A percentile compares a stretch with the other conserved stretches of the same genome.
Conservation (phyloP, 2,797 vertebrate genomes). For the Mormyrus hasselquistii region DNA sequence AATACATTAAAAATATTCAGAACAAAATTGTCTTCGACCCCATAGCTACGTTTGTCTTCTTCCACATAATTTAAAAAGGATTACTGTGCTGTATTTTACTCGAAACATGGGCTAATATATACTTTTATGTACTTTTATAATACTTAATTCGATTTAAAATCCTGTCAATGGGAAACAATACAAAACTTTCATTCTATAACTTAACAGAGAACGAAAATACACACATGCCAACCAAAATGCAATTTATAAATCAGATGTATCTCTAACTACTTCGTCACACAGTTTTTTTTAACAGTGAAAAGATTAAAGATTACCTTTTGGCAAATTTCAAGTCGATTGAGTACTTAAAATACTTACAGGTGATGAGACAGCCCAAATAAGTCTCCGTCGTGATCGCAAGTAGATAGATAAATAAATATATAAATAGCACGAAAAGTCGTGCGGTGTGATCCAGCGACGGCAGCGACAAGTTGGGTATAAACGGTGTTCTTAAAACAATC, state of each 20-base stretch:
- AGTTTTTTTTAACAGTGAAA: not conserved
- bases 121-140: not conserved
- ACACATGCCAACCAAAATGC: not conserved
- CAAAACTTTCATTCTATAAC: not conserved
- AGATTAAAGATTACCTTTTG: constrained; percentile 1
- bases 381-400: constrained; percentile 20
- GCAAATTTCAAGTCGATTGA: not conserved
- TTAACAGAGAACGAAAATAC: not conserved
- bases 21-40: not conserved
- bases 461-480: constrained; percentile 21
- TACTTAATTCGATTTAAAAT: not conserved
- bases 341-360: not conserved
- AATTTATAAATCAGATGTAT: not conserved
- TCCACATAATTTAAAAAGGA: not conserved
- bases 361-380: constrained; percentile 6
- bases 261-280: not conserved
- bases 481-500: constrained; percentile 15
- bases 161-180: not conserved
- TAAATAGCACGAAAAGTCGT: constrained; percentile 20
- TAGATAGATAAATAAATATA: constrained; percentile 11
- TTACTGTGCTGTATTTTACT: not conserved
- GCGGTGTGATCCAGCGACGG: constrained; percentile 13
- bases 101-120: not conserved
- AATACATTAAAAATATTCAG: not conserved
- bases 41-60: not conserved